phyloP scores from a whole-genome alignment of 53 echinoderm and acorn worm species.

The Luidia sarsii region DNA sequence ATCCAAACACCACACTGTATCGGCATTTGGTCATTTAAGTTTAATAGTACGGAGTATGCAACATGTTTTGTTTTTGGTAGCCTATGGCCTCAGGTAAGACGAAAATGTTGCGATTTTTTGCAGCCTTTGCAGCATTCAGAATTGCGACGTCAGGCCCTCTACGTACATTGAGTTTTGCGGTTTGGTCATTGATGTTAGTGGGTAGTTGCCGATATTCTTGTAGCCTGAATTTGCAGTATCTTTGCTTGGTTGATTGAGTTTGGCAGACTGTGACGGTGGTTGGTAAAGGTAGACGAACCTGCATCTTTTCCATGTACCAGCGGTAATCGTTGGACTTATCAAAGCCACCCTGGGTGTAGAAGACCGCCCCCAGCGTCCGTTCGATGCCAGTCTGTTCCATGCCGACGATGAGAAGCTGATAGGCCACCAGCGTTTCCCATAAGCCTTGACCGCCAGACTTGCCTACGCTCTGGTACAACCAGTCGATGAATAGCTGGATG shows the following conservation, averaged over 20 bases:
- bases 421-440: slow-evolving; percentile 90
- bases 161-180: too few species aligned
- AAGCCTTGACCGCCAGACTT: slow-evolving; percentile 82
- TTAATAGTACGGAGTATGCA: too few species aligned
- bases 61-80: too few species aligned
- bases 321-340: slow-evolving; percentile 65
- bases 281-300: slow-evolving; percentile 19
- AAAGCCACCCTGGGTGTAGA: slow-evolving; percentile 90
- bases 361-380: slow-evolving; percentile 87
- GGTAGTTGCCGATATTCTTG: too few species aligned
- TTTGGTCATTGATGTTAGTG: too few species aligned
- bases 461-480: slow-evolving; percentile 87
- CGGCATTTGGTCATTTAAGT: too few species aligned
- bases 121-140: too few species aligned
- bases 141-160: too few species aligned
- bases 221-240: too few species aligned
- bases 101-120: too few species aligned
- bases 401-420: slow-evolving; percentile 85
- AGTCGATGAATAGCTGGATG: slow-evolving; percentile 79
- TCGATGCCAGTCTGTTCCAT: slow-evolving; percentile 97
- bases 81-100: too few species aligned
- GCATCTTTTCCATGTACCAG: slow-evolving; percentile 91
- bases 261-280: neutral
- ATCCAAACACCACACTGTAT: too few species aligned
- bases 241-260: neutral